phyloP scores from a whole-genome alignment of 2,113 vertebrate species.

The Heterochromis multidens region DNA sequence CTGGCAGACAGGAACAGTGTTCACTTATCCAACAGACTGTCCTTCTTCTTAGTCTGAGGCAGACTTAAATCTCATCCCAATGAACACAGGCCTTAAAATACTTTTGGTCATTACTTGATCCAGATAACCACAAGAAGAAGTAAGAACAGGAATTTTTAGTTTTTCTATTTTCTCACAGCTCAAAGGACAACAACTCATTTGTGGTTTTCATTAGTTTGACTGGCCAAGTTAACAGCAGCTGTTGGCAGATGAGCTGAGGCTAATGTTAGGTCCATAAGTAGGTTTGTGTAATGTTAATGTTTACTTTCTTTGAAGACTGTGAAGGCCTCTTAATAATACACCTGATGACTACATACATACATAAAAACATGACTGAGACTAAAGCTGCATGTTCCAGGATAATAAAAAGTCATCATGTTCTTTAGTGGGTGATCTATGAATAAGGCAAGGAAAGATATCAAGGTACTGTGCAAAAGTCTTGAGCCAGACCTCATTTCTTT shows the following conservation, averaged over 20 bases:
- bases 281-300: neutral
- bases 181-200: neutral
- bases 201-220: neutral
- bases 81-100: neutral
- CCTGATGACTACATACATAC: neutral
- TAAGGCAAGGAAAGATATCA: too few relatives aligned
- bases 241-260: neutral
- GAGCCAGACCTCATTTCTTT: too few relatives aligned
- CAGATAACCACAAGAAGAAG: neutral
- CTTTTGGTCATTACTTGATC: neutral
- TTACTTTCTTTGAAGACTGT: neutral
- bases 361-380: neutral
- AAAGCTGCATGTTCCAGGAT: neutral
- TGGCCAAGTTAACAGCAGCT: neutral
- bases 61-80: neutral
- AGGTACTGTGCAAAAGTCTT: too few relatives aligned
- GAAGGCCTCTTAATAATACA: neutral
- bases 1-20: neutral
- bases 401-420: neutral
- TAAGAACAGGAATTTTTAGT: neutral
- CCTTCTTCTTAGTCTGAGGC: neutral
- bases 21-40: neutral
- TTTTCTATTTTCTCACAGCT: neutral
- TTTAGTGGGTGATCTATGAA: neutral
- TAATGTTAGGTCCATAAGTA: neutral